A percentile compares a stretch with the other conserved stretches of the same genome.
These are phyloP conservation scores for Macrosteles quadrilineatus DNA, from an alignment of 1,140 invertebrate genomes.

Conservation along the genomic window DNA sequence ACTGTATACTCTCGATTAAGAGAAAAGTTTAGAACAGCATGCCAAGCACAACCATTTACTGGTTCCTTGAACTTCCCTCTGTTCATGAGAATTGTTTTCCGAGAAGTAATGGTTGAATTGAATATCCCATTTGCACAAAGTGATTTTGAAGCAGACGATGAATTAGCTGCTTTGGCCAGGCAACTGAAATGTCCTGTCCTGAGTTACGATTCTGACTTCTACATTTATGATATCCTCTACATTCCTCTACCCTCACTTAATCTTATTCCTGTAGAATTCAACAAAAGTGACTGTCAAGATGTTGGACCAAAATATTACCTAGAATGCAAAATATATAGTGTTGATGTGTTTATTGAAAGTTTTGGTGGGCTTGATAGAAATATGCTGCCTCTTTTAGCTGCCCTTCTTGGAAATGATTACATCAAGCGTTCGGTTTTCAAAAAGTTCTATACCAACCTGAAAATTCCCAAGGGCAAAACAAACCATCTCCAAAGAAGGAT, in stretches of 20 bases:
- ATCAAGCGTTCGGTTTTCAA: conserved; percentile 66
- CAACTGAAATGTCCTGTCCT: conserved; percentile 78
- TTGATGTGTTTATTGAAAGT: conserved; percentile 65
- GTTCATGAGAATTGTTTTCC: conserved; percentile 71
- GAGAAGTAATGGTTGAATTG: conserved; percentile 63
- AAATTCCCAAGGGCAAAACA: conserved; percentile 59
- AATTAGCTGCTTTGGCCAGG: conserved; percentile 75
- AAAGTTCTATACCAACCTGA: conserved; percentile 68
- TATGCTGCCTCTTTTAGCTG: conserved; percentile 75
- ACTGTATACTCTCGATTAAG: conserved; percentile 65
- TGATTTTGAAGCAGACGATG: conserved; percentile 84
- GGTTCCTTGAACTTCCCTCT: conserved; percentile 62
- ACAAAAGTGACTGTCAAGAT: conserved; percentile 15
- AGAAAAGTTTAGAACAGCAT: conserved; percentile 56
- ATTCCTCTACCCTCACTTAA: conserved; percentile 74
- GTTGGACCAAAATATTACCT: conserved; percentile 46
- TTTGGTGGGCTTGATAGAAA: conserved; percentile 65
- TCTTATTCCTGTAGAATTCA: conserved; percentile 35
- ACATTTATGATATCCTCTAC: conserved; percentile 79
- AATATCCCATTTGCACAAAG: conserved; percentile 67
- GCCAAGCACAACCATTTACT: conserved; percentile 20
- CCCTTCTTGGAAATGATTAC: conserved; percentile 85
- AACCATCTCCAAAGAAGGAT: conserved; percentile 62
- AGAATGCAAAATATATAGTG: conserved; percentile 69
- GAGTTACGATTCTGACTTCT: conserved; percentile 91